These are phyloP conservation scores for Drosophila meridiana DNA, from an alignment of 2,888 invertebrate genomes.

Conservation along the genomic window DNA sequence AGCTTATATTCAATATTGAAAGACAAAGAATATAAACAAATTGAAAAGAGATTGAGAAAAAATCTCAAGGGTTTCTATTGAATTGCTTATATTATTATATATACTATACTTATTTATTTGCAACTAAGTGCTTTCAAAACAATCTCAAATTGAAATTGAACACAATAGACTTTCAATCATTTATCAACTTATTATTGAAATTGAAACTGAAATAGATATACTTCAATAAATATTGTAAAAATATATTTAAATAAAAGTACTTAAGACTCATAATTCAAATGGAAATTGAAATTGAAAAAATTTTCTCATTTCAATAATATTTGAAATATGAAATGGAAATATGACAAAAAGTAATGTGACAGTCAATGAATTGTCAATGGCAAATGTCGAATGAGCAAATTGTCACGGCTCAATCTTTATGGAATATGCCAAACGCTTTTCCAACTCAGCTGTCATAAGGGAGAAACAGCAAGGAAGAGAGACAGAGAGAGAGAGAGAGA, in stretches of 20 bases:
- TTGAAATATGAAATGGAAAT: slow-evolving; percentile 4
- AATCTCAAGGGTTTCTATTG: too few species aligned
- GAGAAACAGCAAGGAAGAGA: neutral
- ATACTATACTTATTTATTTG: too few species aligned
- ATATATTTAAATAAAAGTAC: neutral
- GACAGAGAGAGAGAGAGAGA: neutral
- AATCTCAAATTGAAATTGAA: too few species aligned
- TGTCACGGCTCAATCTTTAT: slow-evolving; percentile 2
- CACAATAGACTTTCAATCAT: too few species aligned
- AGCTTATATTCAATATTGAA: too few species aligned
- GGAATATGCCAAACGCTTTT: slow-evolving; percentile 3
- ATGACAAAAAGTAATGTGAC: neutral
- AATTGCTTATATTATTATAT: too few species aligned
- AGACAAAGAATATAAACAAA: too few species aligned
- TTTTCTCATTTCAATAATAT: neutral
- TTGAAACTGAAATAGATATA: neutral
- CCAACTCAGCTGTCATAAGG: slow-evolving; percentile 34
- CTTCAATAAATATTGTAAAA: neutral
- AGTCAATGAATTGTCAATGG: slow-evolving; percentile 22
- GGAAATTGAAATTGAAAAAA: neutral
- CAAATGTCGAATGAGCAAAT: slow-evolving; percentile 16
- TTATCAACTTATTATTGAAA: neutral
- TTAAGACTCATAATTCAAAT: neutral
- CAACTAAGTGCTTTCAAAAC: too few species aligned
- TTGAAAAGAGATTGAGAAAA: too few species aligned